These are phyloP conservation scores for Saxicola maurus DNA, from an alignment of 2,797 vertebrate species.

Conservation along the genomic window DNA sequence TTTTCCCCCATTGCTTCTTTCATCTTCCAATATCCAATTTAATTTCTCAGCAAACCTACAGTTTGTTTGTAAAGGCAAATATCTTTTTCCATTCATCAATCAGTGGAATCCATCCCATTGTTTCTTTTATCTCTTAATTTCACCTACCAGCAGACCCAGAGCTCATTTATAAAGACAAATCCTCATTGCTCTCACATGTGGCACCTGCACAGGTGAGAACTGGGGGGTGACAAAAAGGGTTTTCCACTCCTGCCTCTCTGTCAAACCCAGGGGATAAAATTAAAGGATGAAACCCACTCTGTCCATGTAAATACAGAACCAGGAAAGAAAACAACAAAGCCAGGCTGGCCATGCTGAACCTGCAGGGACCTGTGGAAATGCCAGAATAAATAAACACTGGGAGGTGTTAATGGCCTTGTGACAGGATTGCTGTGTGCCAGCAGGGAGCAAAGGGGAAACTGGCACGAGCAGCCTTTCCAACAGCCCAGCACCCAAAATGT, in stretches of 20 bases:
- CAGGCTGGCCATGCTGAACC: not conserved
- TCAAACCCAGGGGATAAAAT: not conserved
- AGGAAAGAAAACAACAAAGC: not conserved
- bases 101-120: too few species aligned
- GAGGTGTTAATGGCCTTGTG: not conserved
- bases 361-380: not conserved
- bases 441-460: rapidly evolving
- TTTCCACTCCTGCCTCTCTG: not conserved
- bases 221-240: not conserved
- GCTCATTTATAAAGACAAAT: too few species aligned
- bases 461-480: not conserved
- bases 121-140: too few species aligned
- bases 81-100: too few species aligned
- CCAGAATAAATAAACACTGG: not conserved
- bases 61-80: too few species aligned
- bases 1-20: too few species aligned
- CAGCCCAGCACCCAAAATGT: rapidly evolving
- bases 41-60: too few species aligned
- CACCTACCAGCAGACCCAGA: too few species aligned
- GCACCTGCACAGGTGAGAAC: not conserved
- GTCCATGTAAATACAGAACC: not conserved
- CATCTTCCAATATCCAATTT: too few species aligned
- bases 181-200: too few species aligned
- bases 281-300: not conserved
- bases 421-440: not conserved